Evolutionary conservation across 64 coral and sea anemone species (phyloP).

Genomic region (Orbicella faveolata): DNA sequence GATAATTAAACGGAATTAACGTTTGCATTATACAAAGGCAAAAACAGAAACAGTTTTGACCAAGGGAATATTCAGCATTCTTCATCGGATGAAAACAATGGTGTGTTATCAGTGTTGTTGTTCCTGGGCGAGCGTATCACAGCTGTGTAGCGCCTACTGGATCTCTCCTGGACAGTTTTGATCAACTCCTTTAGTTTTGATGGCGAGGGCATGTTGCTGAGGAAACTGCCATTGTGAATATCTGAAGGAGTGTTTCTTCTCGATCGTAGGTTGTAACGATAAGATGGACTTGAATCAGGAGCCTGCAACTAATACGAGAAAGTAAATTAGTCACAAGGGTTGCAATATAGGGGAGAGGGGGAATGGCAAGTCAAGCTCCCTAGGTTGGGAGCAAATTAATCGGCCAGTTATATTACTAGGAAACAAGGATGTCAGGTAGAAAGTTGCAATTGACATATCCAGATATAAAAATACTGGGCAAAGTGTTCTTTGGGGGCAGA

Average conservation of each 20-base stretch:
- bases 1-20: neutral
- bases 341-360: too few relatives aligned
- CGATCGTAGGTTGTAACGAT: constrained; percentile 77
- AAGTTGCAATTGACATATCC: too few relatives aligned
- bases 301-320: constrained; percentile 4
- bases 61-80: constrained; percentile 36
- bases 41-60: neutral
- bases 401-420: neutral
- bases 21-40: neutral
- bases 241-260: constrained; percentile 40
- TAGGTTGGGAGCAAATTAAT: neutral
- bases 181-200: constrained; percentile 72
- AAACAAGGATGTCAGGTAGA: too few relatives aligned
- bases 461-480: too few relatives aligned
- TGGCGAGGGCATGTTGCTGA: constrained; percentile 66
- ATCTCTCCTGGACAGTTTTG: constrained; percentile 40
- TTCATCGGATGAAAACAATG: constrained; percentile 88
- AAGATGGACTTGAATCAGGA: constrained; percentile 39
- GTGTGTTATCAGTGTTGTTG: constrained; percentile 25
- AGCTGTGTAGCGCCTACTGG: constrained; percentile 63
- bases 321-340: neutral
- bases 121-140: constrained; percentile 37
- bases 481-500: too few relatives aligned
- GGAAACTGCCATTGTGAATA: constrained; percentile 54
- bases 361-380: neutral